phyloP scores from a whole-genome alignment of 2,888 invertebrate genomes.

The Zele albiditarsus region DNA sequence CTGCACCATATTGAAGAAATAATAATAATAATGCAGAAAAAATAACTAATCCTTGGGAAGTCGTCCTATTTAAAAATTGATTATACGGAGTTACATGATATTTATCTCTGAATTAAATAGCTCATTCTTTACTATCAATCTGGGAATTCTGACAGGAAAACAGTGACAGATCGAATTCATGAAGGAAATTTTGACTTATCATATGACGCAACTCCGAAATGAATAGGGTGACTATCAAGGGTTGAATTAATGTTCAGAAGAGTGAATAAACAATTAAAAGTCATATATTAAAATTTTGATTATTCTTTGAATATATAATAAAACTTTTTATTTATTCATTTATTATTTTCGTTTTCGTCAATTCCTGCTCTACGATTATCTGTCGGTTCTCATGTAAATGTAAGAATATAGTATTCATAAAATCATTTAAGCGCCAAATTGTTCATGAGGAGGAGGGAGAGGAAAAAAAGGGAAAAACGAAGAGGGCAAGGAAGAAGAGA shows the following conservation, averaged over 20 bases:
- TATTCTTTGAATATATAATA: slow-evolving; percentile 2
- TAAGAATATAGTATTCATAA: neutral
- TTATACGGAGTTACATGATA: too few relatives aligned
- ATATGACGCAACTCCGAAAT: too few relatives aligned
- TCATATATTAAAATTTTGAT: neutral
- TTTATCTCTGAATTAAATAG: too few relatives aligned
- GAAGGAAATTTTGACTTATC: too few relatives aligned
- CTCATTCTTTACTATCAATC: too few relatives aligned
- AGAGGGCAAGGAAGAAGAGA: neutral
- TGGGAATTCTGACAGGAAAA: too few relatives aligned
- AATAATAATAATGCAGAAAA: neutral
- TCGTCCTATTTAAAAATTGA: neutral
- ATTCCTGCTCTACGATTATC: neutral
- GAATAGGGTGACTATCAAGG: too few relatives aligned
- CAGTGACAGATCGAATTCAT: too few relatives aligned
- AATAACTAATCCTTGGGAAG: neutral
- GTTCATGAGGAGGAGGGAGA: neutral
- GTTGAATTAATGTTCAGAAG: neutral
- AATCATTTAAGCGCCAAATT: neutral
- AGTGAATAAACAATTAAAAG: neutral
- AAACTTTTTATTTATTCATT: slow-evolving; percentile 5
- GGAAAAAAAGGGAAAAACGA: neutral
- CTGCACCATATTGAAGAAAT: neutral
- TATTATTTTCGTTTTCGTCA: slow-evolving; percentile 4
- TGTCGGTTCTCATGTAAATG: neutral